These are phyloP conservation scores for Eristalinus sepulchralis DNA, from an alignment of 2,888 invertebrate species.

Conservation along the genomic window DNA sequence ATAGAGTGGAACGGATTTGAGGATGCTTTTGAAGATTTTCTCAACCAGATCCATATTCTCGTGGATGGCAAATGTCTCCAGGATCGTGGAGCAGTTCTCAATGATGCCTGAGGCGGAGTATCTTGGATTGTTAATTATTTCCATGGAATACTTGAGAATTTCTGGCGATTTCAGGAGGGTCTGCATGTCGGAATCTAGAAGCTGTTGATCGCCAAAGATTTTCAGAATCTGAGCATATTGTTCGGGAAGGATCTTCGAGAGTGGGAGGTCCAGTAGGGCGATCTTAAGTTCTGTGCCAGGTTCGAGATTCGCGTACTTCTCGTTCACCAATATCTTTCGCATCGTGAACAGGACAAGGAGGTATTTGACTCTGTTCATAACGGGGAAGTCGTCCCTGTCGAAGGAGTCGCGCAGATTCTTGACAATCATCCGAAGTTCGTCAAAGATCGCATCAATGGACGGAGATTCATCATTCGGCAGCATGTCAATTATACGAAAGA, in stretches of 20 bases:
- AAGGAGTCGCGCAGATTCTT: slow-evolving; percentile 62
- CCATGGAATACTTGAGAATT: slow-evolving; percentile 63
- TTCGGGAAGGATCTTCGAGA: slow-evolving; percentile 68
- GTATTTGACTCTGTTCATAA: slow-evolving; percentile 75
- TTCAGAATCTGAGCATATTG: slow-evolving; percentile 65
- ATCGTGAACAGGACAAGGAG: slow-evolving; percentile 74
- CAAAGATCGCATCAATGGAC: slow-evolving; percentile 50
- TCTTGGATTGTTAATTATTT: slow-evolving; percentile 65
- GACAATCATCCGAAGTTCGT: slow-evolving; percentile 66
- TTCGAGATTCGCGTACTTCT: slow-evolving; percentile 51
- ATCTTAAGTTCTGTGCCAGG: slow-evolving; percentile 67
- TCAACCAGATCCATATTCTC: slow-evolving; percentile 75
- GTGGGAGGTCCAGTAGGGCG: slow-evolving; percentile 71
- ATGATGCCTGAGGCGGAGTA: slow-evolving; percentile 68
- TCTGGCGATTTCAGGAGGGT: slow-evolving; percentile 71
- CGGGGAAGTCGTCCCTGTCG: slow-evolving; percentile 65
- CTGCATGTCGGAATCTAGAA: slow-evolving; percentile 26
- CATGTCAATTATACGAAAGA: slow-evolving; percentile 67
- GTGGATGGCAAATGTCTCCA: slow-evolving; percentile 74
- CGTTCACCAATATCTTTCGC: slow-evolving; percentile 58
- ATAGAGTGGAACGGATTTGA: slow-evolving; percentile 73
- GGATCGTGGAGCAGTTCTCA: slow-evolving; percentile 54
- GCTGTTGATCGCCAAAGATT: slow-evolving; percentile 18
- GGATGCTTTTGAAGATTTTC: slow-evolving; percentile 74
- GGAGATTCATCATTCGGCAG: slow-evolving; percentile 58